Evolutionary conservation across 92 coral and sea anemone species (phyloP).

Genomic region (Virgularia gustaviana): DNA sequence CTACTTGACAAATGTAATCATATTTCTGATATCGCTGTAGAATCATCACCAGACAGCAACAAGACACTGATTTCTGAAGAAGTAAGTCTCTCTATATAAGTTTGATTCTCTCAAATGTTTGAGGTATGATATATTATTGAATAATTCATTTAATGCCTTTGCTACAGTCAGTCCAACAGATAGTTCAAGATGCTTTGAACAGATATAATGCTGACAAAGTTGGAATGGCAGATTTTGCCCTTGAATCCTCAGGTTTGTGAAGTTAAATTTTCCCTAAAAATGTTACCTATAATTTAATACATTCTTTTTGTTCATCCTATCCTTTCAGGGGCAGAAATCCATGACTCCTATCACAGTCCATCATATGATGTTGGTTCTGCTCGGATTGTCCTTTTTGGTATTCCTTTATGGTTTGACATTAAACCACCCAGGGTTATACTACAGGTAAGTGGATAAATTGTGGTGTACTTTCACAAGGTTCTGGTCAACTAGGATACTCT

Average conservation of each 20-base stretch:
- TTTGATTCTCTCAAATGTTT: background rate
- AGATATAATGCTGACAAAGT: slow-evolving; percentile 86
- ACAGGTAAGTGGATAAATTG: slow-evolving; percentile 54
- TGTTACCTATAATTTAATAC: background rate
- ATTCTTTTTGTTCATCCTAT: background rate
- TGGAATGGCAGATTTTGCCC: slow-evolving; percentile 89
- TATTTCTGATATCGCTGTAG: background rate
- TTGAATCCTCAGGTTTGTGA: slow-evolving; percentile 76
- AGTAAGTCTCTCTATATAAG: background rate
- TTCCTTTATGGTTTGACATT: slow-evolving; percentile 77
- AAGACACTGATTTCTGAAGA: slow-evolving; percentile 27
- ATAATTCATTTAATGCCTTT: background rate
- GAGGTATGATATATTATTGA: background rate
- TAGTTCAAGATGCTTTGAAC: slow-evolving; percentile 60
- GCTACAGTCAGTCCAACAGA: slow-evolving; percentile 22
- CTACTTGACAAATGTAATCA: no score
- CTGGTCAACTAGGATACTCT: no score
- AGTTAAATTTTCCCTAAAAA: background rate
- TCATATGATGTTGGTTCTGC: slow-evolving; percentile 72
- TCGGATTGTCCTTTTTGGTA: slow-evolving; percentile 64
- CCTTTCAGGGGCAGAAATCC: slow-evolving; percentile 77
- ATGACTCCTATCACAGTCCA: slow-evolving; percentile 67
- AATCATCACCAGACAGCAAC: background rate
- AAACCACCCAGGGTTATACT: slow-evolving; percentile 73
- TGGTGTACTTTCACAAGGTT: background rate